phyloP scores from a whole-genome alignment of 1,140 invertebrate species.

The Drosophila burlai region DNA sequence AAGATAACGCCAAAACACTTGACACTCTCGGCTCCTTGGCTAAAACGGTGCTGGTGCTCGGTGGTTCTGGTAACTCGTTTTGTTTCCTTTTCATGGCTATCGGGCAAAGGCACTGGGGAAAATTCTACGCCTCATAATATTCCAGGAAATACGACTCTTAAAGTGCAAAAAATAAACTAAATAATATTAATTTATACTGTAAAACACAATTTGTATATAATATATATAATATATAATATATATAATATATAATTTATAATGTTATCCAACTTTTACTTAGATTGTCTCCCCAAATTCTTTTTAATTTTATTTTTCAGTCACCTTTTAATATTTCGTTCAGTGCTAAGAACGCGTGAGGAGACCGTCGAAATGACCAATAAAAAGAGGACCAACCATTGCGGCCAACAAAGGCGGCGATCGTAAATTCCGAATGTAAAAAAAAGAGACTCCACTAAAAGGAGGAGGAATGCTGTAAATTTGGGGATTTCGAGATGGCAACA shows the following conservation, averaged over 20 bases:
- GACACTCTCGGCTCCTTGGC: conserved; percentile 59
- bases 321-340: neutral
- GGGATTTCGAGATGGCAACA: conserved; percentile 77
- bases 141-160: neutral
- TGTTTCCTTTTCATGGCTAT: conserved; percentile 24
- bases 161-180: neutral
- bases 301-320: neutral
- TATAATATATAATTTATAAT: too few species aligned
- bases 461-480: conserved; percentile 64
- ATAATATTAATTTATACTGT: too few species aligned
- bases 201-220: too few species aligned
- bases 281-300: accelerated
- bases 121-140: accelerated
- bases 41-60: conserved; percentile 1
- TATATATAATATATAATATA: too few species aligned
- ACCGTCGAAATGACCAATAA: conserved; percentile 52
- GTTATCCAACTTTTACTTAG: neutral
- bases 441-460: conserved; percentile 36
- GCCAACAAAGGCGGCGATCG: conserved; percentile 66
- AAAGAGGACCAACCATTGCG: conserved; percentile 49
- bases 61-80: conserved; percentile 9
- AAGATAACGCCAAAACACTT: conserved; percentile 75
- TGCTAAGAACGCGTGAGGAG: conserved; percentile 37
- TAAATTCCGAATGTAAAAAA: conserved; percentile 68
- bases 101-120: conserved; percentile 8